These are phyloP conservation scores for Falco concolor DNA, from an alignment of 2,797 vertebrate species.

Conservation along the genomic window DNA sequence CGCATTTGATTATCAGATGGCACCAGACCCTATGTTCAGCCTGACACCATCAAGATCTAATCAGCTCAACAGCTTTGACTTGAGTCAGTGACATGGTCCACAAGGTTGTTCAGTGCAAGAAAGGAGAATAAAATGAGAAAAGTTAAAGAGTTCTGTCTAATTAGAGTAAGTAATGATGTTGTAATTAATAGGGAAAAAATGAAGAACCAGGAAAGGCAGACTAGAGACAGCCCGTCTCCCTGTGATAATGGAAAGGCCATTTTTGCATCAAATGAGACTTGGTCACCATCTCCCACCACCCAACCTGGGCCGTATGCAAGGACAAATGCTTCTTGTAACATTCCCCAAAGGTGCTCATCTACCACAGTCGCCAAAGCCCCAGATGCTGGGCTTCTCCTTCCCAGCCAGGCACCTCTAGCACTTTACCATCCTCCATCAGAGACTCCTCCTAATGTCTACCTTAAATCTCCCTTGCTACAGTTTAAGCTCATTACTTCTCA, in stretches of 20 bases:
- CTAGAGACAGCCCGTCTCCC: not conserved
- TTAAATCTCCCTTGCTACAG: not conserved
- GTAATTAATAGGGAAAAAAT: not conserved
- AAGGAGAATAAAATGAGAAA: not conserved
- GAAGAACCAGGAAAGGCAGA: not conserved
- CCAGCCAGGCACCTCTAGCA: not conserved
- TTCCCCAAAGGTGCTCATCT: not conserved
- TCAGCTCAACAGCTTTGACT: not conserved
- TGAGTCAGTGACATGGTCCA: not conserved
- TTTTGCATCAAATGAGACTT: not conserved
- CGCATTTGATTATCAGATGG: not conserved
- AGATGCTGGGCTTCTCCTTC: not conserved
- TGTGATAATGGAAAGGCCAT: not conserved
- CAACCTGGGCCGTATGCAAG: not conserved
- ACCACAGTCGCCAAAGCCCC: not conserved
- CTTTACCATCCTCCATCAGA: not conserved
- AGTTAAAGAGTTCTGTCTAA: not conserved
- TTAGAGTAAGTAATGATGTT: not conserved
- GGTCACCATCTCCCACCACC: rapidly evolving
- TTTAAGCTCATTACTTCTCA: not conserved
- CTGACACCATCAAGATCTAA: not conserved
- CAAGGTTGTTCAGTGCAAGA: rapidly evolving
- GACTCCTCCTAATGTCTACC: not conserved
- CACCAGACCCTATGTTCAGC: not conserved
- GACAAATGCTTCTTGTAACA: not conserved